Percentiles rank a stretch among this genome's conserved stretches.
Conservation (phyloP, 1,140 invertebrate species). For the Alviniconcha marisindica region DNA sequence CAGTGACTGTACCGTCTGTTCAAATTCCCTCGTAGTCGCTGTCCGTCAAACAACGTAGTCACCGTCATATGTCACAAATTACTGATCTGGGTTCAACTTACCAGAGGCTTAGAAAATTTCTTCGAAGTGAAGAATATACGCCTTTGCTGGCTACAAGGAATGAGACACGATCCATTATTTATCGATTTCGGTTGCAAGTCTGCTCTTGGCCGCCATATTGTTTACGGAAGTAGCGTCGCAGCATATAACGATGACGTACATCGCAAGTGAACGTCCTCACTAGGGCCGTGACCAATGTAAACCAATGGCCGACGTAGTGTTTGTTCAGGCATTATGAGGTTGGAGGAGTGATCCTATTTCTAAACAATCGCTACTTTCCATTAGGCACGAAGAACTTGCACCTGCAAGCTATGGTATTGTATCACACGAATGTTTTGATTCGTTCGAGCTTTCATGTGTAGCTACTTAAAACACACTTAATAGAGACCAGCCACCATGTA, state of each 20-base stretch:
- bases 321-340: not conserved
- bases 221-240: slow-evolving; percentile 63
- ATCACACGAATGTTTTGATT: too few relatives aligned
- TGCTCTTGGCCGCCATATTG: slow-evolving; percentile 50
- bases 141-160: slow-evolving; percentile 25
- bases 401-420: too few relatives aligned
- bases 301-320: slow-evolving; percentile 40
- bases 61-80: too few relatives aligned
- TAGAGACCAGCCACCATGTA: too few relatives aligned
- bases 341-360: not conserved
- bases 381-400: not conserved
- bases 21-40: too few relatives aligned
- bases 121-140: slow-evolving; percentile 17
- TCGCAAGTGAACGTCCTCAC: slow-evolving; percentile 12
- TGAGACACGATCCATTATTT: slow-evolving; percentile 41
- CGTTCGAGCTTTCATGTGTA: too few relatives aligned
- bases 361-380: not conserved
- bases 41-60: too few relatives aligned
- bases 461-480: too few relatives aligned
- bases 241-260: slow-evolving; percentile 39
- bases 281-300: slow-evolving; percentile 49
- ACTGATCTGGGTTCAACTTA: not conserved
- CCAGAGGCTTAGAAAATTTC: slow-evolving; percentile 23
- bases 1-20: too few relatives aligned
- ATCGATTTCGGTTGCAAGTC: slow-evolving; percentile 32